Base-by-base conservation (phyloP, 1,140 invertebrate species). In the Meteorus sp. region DNA sequence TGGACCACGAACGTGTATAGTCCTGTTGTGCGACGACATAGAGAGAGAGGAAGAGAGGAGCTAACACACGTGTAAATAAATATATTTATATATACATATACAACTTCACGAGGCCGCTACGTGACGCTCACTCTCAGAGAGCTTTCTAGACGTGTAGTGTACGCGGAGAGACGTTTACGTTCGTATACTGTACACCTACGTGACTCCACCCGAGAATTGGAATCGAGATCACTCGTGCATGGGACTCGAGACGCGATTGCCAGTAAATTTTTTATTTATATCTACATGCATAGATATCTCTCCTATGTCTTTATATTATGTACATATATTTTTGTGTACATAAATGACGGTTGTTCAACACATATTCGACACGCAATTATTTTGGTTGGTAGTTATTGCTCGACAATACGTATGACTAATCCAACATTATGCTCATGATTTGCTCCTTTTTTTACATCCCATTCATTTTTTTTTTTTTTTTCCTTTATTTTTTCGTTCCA, bases 181-280 rank as follows among this genome's bases (percentile, higher is more conserved):
- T 31, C 27, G 37, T 27, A 33, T 50, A n/a, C n/a, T n/a, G n/a
- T n/a, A 60, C 52, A 54, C 58, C 58, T 60, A 55, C 52, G 58
- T 60, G 51, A 55, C 48, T 61, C 48, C 56, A 61, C 59, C 47
- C 59, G 56, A 54, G 19, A 22, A 25, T n/a, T 31, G 37, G 55
- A 62, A 62, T 62, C 53, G 60, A 62, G 60, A 62, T 62, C 60
- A 62, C 41, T 62, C 48, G 53, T 57, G 60, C 47, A 53, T 41
- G 25, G 27, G 45, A 41, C 47, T n/a, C n/a, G n/a, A n/a, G n/a
- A n/a, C n/a, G n/a, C n/a, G n/a, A n/a, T n/a, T n/a, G n/a, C n/a
- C n/a, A n/a, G n/a, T n/a, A n/a, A n/a, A n/a, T n/a, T n/a, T n/a
- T n/a, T n/a, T n/a, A n/a, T n/a, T n/a, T n/a, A n/a, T n/a, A n/a